phyloP scores from a whole-genome alignment of 2,113 vertebrate species.

The Hydrolagus affinis region DNA sequence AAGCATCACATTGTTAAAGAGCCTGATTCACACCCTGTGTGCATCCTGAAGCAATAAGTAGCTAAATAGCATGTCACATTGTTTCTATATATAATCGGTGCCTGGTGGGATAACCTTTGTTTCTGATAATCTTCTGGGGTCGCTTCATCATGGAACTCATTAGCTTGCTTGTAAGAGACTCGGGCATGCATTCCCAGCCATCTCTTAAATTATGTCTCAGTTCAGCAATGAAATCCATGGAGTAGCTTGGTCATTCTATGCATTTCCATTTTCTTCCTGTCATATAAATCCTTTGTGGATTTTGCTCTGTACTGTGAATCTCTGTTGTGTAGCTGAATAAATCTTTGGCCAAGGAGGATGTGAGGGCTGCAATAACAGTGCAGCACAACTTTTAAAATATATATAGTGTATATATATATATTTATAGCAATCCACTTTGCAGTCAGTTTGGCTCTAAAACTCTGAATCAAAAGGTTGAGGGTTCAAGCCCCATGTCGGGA shows the following conservation, averaged over 20 bases:
- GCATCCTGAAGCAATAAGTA: not conserved
- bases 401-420: no score
- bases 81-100: not conserved
- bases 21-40: not conserved
- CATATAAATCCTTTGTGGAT: not conserved
- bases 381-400: no score
- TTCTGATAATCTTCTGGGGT: not conserved
- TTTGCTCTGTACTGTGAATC: not conserved
- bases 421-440: no score
- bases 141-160: conserved; percentile 3
- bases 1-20: no score
- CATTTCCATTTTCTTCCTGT: not conserved
- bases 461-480: no score
- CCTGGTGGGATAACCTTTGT: conserved; percentile 8
- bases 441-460: no score
- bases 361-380: no score
- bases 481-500: no score
- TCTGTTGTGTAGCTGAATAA: not conserved
- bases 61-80: not conserved
- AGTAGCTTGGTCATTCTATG: not conserved
- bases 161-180: not conserved
- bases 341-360: no score
- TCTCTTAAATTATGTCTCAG: not conserved
- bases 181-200: not conserved
- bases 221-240: not conserved